Evolutionary conservation across 2,797 vertebrate species (phyloP).

Genomic region (Bradypodion pumilum): DNA sequence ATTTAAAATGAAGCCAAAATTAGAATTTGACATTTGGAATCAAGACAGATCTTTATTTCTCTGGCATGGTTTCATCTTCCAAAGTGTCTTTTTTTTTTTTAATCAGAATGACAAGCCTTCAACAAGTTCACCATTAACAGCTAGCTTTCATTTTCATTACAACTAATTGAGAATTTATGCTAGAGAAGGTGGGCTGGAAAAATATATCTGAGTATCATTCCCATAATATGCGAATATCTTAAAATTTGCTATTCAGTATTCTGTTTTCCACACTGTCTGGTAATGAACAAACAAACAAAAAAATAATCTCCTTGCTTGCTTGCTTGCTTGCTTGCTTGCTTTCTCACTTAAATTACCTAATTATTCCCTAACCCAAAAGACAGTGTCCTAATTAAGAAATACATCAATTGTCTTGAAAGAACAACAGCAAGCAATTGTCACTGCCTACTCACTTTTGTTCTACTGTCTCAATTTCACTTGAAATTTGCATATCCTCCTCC

Average conservation of each 20-base stretch:
- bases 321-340: constrained; percentile 2
- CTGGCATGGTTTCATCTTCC: constrained; percentile 11
- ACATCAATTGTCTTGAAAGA: constrained; percentile 42
- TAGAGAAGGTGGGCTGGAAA: background rate
- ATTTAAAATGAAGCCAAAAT: constrained; percentile 39
- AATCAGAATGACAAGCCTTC: constrained; percentile 13
- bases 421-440: constrained; percentile 22
- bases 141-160: background rate
- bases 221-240: background rate
- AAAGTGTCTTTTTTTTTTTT: constrained; percentile 24
- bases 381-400: constrained; percentile 39
- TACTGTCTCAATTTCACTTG: constrained; percentile 37
- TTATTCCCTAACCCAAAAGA: constrained; percentile 36
- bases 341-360: constrained; percentile 45
- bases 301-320: constrained; percentile 18
- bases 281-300: constrained; percentile 31
- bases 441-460: constrained; percentile 19
- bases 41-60: constrained; percentile 41
- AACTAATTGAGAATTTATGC: background rate
- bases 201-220: background rate
- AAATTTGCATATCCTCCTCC: constrained; percentile 34
- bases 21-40: constrained; percentile 51
- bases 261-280: constrained; percentile 30
- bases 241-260: constrained; percentile 10
- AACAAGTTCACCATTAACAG: constrained; percentile 2